Conservation (phyloP, 2,113 vertebrate species). For the Leuciscus idus region DNA sequence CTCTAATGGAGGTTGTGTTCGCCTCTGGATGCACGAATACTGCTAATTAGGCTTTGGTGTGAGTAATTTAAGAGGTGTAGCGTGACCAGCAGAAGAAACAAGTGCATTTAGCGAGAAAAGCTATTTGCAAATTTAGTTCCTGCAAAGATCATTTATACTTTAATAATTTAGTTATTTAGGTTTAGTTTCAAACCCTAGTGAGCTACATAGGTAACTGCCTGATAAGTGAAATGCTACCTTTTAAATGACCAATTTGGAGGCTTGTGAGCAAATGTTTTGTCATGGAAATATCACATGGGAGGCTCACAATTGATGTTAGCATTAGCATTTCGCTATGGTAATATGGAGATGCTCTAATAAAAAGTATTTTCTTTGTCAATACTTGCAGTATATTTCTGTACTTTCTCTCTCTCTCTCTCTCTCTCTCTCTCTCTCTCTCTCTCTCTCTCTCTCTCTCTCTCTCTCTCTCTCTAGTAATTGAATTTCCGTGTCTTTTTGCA, state of each 20-base stretch:
- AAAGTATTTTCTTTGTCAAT: too few species aligned
- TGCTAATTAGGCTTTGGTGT: slow-evolving; percentile 77
- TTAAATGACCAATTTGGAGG: not conserved
- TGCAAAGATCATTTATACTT: slow-evolving; percentile 70
- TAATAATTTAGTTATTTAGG: not conserved
- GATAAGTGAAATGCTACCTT: not conserved
- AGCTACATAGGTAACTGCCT: not conserved
- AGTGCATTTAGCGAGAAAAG: slow-evolving; percentile 71
- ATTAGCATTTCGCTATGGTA: too few species aligned
- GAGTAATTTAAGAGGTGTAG: slow-evolving; percentile 77
- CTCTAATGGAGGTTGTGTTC: slow-evolving; percentile 75
- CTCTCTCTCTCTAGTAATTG: too few species aligned
- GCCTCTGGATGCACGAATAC: slow-evolving; percentile 76
- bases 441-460: too few species aligned
- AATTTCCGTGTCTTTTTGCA: too few species aligned
- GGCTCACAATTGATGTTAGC: too few species aligned
- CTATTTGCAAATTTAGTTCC: slow-evolving; percentile 76
- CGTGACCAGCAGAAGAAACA: slow-evolving; percentile 69
- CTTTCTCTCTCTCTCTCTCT: too few species aligned
- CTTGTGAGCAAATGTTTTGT: not conserved
- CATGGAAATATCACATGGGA: not conserved
- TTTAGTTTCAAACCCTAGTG: slow-evolving; percentile 52
- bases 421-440: too few species aligned
- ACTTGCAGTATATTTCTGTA: too few species aligned
- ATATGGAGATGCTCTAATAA: too few species aligned